A percentile compares a stretch with the other conserved stretches of the same genome.
These are phyloP conservation scores for Trachurus trachurus DNA, from an alignment of 2,797 vertebrate genomes.

Conservation along the genomic window DNA sequence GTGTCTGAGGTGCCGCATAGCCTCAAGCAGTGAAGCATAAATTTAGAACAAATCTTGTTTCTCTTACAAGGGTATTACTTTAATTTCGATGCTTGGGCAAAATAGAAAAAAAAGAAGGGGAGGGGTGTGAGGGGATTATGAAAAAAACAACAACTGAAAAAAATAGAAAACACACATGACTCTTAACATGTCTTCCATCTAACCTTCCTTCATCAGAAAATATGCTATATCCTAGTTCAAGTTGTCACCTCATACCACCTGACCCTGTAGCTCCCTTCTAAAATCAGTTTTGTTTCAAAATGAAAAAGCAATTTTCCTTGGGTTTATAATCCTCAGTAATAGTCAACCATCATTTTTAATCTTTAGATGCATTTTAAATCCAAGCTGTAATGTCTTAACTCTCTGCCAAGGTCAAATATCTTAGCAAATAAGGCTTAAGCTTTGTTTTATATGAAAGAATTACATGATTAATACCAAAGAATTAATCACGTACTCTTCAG, in stretches of 20 bases:
- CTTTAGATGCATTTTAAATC: conserved; percentile 93
- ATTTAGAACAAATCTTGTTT: conserved; percentile 88
- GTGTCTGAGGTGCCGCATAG: conserved; percentile 85
- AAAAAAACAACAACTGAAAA: background rate
- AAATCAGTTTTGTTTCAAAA: conserved; percentile 89
- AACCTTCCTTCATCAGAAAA: conserved; percentile 67
- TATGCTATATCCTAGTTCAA: conserved; percentile 60
- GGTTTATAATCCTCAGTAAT: conserved; percentile 90
- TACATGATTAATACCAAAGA: conserved; percentile 91
- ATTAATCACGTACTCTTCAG: conserved; percentile 91
- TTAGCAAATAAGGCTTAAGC: conserved; percentile 91
- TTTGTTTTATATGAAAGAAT: conserved; percentile 93
- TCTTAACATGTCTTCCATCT: conserved; percentile 62
- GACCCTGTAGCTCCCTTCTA: conserved; percentile 80
- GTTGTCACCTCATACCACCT: conserved; percentile 86
- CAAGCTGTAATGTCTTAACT: conserved; percentile 91
- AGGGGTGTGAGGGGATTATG: conserved; percentile 55
- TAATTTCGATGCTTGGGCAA: conserved; percentile 84
- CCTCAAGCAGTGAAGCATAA: conserved; percentile 86
- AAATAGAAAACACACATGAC: conserved; percentile 23
- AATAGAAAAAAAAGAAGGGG: conserved; percentile 36
- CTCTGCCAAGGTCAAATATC: conserved; percentile 90
- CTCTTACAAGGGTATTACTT: conserved; percentile 88
- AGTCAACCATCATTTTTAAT: conserved; percentile 91
- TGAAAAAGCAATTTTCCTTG: conserved; percentile 91